Base-by-base conservation (phyloP, 1,140 invertebrate genomes). In the Scylla paramamosain region DNA sequence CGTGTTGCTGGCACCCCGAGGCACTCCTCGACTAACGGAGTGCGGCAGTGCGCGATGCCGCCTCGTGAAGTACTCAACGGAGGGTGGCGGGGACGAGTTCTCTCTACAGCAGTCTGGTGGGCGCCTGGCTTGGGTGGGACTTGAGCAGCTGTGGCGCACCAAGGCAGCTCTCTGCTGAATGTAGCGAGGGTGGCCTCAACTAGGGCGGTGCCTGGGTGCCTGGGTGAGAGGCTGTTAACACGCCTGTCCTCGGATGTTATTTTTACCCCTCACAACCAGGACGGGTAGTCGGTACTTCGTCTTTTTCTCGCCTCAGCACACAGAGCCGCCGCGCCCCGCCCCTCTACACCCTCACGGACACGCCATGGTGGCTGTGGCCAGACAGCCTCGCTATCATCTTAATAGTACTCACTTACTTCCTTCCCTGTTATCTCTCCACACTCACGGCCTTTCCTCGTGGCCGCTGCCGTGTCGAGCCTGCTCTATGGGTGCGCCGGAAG, bases 241-340 rank as follows among this genome's bases (percentile, higher is more conserved):
- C 67, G 67, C 67, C 67, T 77, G 67, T 77, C 67, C 25, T 77
- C 67, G 4, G 67, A n/a, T 77, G 67, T 77, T 77, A 77, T 77
- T 77, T 77, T 77, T 77, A 77, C 67, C n/a, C 25, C 67, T 77
- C 67, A 77, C 67, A 77, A 77, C 67, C 67, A 77, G 25, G 20
- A 25, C 67, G 6, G 67, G 10, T 20, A 59, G 52, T 59, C 52
- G 52, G 67, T 77, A 77, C 67, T 77, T 25, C 67, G 67, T 77
- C 67, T 77, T 77, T n/a, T 77, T n/a, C 67, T 77, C 67, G 67
- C 67, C 67, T 77, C 67, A 77, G 67, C 67, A 77, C 67, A 25
- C 25, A 77, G 25, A 77, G 67, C n/a, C 67, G 6, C 52, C 0
- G 20, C 52, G 39, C 12, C 8, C n/a, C n/a, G 20, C 67, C 67